A percentile compares a stretch with the other conserved stretches of the same genome.
Conservation (phyloP, 1,140 invertebrate genomes). For the Adelges cooleyi region DNA sequence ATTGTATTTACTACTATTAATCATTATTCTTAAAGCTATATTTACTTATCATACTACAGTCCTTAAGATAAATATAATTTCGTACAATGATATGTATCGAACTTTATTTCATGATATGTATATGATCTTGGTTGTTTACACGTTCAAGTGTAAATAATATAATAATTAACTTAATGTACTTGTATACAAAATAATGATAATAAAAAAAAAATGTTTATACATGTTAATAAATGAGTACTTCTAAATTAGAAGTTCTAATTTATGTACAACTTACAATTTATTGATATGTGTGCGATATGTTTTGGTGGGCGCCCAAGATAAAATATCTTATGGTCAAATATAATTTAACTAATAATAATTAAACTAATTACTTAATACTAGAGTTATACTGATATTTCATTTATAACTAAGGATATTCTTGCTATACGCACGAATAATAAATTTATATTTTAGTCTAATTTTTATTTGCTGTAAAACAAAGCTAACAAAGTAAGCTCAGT, state of each 20-base stretch:
- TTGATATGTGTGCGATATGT: constrained; percentile 19
- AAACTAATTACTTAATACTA: no score
- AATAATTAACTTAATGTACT: background rate
- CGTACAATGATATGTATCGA: constrained; percentile 28
- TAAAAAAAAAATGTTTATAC: constrained; percentile 16
- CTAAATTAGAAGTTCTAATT: background rate
- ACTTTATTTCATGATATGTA: constrained; percentile 23
- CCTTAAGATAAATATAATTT: constrained; percentile 18
- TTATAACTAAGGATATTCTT: no score
- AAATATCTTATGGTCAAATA: no score
- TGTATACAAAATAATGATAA: background rate
- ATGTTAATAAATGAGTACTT: background rate
- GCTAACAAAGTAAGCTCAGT: no score
- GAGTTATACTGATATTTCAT: no score
- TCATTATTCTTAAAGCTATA: constrained; percentile 13
- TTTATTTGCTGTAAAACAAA: no score
- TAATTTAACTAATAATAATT: no score
- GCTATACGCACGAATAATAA: no score
- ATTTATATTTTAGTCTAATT: no score
- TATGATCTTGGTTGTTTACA: constrained; percentile 25
- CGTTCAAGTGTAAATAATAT: constrained; percentile 7
- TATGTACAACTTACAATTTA: constrained; percentile 19
- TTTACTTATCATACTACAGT: background rate
- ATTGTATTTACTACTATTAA: background rate
- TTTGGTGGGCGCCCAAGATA: constrained; percentile 12